These are phyloP conservation scores for Cyrtonyx montezumae DNA, from an alignment of 2,113 vertebrate genomes.

Conservation along the genomic window DNA sequence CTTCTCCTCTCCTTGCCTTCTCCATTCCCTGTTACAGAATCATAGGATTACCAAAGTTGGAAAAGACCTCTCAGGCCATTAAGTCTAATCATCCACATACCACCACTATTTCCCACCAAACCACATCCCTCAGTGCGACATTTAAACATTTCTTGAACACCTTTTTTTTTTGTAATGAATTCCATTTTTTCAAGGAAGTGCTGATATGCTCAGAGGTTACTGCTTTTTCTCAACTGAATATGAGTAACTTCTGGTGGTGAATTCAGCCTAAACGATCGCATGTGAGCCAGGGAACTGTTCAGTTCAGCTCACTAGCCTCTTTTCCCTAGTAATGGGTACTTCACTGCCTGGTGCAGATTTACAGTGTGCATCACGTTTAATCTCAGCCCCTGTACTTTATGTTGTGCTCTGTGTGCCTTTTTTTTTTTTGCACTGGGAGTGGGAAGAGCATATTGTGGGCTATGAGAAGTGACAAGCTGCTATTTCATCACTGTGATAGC, in stretches of 20 bases:
- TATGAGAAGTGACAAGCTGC: neutral
- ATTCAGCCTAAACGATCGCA: neutral
- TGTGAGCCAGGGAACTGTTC: neutral
- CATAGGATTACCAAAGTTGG: too few relatives aligned
- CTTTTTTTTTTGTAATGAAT: neutral
- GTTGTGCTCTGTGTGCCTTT: neutral
- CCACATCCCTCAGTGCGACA: too few relatives aligned
- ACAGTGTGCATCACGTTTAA: neutral
- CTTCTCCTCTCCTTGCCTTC: neutral
- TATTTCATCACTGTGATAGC: neutral
- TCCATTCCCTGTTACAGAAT: neutral
- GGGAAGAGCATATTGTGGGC: neutral
- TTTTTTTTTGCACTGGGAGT: neutral
- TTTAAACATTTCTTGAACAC: too few relatives aligned
- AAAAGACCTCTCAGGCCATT: too few relatives aligned
- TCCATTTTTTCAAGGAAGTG: neutral
- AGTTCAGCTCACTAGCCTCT: neutral
- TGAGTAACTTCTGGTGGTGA: neutral
- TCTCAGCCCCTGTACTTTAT: neutral
- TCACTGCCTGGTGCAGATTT: neutral
- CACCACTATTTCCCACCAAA: too few relatives aligned
- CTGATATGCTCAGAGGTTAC: neutral
- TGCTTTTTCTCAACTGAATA: neutral
- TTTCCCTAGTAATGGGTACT: neutral
- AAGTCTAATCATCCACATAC: too few relatives aligned